Evolutionary conservation across 2,797 vertebrate species (phyloP), one percentile per base, ranked within the genome.

Genomic region (Capromys pilorides): DNA sequence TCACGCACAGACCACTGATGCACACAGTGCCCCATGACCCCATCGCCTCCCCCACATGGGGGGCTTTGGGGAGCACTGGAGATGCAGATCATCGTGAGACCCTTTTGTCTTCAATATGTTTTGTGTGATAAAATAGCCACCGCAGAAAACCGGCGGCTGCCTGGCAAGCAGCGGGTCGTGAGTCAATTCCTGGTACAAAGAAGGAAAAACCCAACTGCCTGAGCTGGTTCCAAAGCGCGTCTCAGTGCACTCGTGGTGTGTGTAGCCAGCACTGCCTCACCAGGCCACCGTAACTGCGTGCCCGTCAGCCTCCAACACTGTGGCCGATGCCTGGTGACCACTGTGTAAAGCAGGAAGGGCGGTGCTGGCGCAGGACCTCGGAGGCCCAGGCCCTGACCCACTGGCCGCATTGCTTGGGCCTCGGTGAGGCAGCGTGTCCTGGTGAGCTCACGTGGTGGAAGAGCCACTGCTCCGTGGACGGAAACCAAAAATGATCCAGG

Each of bases 201-300:
- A 19, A 57, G 16, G 16, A 57, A 57, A 18, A 16, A 18, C 54
- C 54, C 16, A 83, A 31, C 51, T 1, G 1, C 26, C 22, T 6
- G 39, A 22, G 7, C 9, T 10, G 28, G 49, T 31, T 28, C 64
- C 33, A 57, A 21, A 28, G 0, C 2, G 0, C 10, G 2, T n/a
- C 13, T 31, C 12, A 2, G 31, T 0, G 28, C 14, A 24, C 2
- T 16, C 7, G 2, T 1, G 0, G 1, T 14, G 11, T 14, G 12
- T 1, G 4, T 0, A 0, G 4, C 33, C 0, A 0, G 26, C 51
- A 4, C 36, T 4, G 33, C 21, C 2, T 2, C 1, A 9, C 64
- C 28, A 28, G 75, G 49, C 36, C 0, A 7, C 16, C 45, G 10
- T 36, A 9, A 3, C 31, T 11, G 13, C 4, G 7, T 31, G 36